Conservation (phyloP, 2,888 invertebrate species). For the Ophion costatus region DNA sequence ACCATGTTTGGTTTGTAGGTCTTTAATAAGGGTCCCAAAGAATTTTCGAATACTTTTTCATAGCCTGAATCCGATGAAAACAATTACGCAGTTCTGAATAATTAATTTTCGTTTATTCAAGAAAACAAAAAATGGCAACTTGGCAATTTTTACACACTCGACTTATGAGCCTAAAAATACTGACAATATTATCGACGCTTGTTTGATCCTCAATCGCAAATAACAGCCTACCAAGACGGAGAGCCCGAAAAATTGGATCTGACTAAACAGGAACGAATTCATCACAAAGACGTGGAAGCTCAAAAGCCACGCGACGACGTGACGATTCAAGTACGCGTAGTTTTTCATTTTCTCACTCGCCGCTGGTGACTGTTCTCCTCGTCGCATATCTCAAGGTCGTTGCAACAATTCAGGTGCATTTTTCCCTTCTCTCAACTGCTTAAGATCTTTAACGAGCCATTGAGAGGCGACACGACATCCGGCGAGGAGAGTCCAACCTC, state of each 20-base stretch:
- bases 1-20: no score
- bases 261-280: constrained; percentile 54
- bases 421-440: constrained; percentile 29
- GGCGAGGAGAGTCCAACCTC: constrained; percentile 70
- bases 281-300: constrained; percentile 78
- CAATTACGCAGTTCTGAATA: no score
- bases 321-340: constrained; percentile 76
- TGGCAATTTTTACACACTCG: no score
- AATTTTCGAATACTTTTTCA: no score
- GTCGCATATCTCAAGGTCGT: constrained; percentile 21
- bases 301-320: constrained; percentile 79
- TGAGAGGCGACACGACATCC: constrained; percentile 64
- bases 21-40: no score
- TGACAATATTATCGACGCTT: neutral
- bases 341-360: constrained; percentile 21
- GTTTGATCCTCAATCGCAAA: neutral
- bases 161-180: neutral
- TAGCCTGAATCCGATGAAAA: no score
- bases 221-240: constrained; percentile 78
- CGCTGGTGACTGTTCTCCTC: constrained; percentile 26
- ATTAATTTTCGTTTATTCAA: no score
- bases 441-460: constrained; percentile 76
- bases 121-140: no score
- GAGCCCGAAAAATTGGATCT: constrained; percentile 64
- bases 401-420: constrained; percentile 27